These are phyloP conservation scores for Drosophila buzzatii DNA, from an alignment of 2,888 invertebrate genomes.

Conservation along the genomic window DNA sequence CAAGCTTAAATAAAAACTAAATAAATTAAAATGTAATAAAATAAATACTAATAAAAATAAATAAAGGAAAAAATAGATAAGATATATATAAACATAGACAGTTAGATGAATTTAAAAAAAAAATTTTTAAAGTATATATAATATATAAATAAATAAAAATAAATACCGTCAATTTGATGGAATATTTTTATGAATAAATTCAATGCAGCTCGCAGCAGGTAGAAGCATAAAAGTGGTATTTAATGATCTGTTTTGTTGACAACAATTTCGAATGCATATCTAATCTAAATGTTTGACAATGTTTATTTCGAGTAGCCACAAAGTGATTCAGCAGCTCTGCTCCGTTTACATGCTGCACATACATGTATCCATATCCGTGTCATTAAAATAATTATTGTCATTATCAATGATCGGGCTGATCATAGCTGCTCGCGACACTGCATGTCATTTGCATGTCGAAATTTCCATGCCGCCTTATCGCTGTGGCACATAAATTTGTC, in stretches of 20 bases:
- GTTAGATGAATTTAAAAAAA: no score
- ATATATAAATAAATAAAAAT: no score
- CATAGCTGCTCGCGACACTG: slow-evolving; percentile 9
- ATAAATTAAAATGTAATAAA: neutral
- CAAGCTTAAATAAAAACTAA: neutral
- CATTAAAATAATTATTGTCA: slow-evolving; percentile 12
- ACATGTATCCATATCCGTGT: slow-evolving; percentile 6
- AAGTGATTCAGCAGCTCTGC: slow-evolving; percentile 15
- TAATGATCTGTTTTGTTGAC: neutral
- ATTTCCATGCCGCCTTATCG: slow-evolving; percentile 55
- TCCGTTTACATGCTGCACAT: neutral
- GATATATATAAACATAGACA: no score
- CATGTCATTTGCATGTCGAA: slow-evolving; percentile 45
- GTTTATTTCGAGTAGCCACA: slow-evolving; percentile 9
- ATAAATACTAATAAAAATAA: no score
- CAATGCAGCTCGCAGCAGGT: neutral
- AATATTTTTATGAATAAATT: neutral
- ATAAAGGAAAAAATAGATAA: no score
- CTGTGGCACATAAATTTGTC: slow-evolving; percentile 55
- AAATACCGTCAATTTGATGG: neutral
- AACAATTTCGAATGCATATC: neutral
- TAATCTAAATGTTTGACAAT: neutral
- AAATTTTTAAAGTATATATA: no score
- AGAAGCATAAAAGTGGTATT: neutral
- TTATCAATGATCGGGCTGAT: slow-evolving; percentile 16